These are phyloP conservation scores for Pterocles gutturalis DNA, from an alignment of 2,113 vertebrate genomes.

Conservation along the genomic window DNA sequence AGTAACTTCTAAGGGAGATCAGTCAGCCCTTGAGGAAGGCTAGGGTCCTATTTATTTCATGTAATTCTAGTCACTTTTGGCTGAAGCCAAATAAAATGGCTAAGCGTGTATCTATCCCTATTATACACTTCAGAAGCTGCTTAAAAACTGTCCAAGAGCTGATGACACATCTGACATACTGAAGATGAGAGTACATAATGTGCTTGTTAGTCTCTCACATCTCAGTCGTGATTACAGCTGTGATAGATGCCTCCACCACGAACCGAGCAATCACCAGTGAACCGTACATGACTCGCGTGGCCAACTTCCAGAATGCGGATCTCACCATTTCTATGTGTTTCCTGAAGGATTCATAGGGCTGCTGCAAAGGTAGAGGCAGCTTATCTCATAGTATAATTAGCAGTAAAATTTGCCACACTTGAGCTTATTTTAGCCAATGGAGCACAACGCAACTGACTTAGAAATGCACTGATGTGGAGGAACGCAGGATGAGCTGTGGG, in stretches of 20 bases:
- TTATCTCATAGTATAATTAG: neutral
- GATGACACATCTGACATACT: neutral
- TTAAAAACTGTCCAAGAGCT: neutral
- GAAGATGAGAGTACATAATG: neutral
- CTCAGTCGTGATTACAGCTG: neutral
- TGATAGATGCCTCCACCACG: neutral
- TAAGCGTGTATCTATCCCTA: neutral
- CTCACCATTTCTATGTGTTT: neutral
- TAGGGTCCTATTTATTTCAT: neutral
- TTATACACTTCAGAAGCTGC: neutral
- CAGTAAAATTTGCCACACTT: neutral
- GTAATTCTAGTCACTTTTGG: neutral
- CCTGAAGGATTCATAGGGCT: neutral
- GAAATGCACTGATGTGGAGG: neutral
- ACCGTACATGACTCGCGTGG: fast-evolving
- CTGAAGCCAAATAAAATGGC: neutral
- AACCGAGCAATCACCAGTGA: neutral
- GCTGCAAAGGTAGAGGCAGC: neutral
- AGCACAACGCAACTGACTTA: neutral
- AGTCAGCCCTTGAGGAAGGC: neutral
- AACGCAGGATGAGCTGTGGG: neutral
- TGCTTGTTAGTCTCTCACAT: neutral
- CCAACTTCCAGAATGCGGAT: neutral
- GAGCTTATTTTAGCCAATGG: neutral
- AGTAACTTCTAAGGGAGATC: neutral